phyloP scores from a whole-genome alignment of 30 jellyfish, hydroid and myxozoan species.

The Catostylus mosaicus region DNA sequence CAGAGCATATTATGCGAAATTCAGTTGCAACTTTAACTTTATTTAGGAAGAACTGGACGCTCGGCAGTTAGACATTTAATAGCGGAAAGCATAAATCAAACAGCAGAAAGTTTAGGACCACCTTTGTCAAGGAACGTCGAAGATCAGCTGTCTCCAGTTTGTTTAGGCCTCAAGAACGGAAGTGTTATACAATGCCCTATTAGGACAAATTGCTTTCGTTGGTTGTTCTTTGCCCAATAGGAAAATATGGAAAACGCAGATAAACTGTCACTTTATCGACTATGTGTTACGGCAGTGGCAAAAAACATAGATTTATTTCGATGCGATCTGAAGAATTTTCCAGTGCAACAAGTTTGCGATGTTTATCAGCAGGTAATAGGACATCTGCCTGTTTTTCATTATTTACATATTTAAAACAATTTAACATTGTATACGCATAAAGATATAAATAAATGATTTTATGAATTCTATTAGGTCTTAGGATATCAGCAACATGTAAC shows the following conservation, averaged over 20 bases:
- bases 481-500: no score
- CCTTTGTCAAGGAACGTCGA: no score
- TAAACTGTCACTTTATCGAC: constrained; percentile 23
- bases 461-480: no score
- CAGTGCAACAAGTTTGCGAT: constrained; percentile 65
- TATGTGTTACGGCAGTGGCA: constrained; percentile 48
- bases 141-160: no score
- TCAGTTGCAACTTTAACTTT: no score
- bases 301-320: constrained; percentile 26
- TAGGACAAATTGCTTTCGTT: constrained; percentile 1
- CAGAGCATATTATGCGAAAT: no score
- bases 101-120: no score
- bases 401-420: neutral
- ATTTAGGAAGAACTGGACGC: no score
- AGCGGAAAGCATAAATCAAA: no score
- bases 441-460: no score
- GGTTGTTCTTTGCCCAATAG: neutral
- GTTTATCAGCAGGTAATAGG: constrained; percentile 58
- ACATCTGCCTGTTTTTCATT: neutral
- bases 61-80: no score
- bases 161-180: neutral
- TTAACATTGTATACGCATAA: no score
- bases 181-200: neutral
- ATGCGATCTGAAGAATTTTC: constrained; percentile 44
- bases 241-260: neutral